Evolutionary conservation across 92 coral and sea anemone species (phyloP).

Genomic region (Heliopora coerulea): DNA sequence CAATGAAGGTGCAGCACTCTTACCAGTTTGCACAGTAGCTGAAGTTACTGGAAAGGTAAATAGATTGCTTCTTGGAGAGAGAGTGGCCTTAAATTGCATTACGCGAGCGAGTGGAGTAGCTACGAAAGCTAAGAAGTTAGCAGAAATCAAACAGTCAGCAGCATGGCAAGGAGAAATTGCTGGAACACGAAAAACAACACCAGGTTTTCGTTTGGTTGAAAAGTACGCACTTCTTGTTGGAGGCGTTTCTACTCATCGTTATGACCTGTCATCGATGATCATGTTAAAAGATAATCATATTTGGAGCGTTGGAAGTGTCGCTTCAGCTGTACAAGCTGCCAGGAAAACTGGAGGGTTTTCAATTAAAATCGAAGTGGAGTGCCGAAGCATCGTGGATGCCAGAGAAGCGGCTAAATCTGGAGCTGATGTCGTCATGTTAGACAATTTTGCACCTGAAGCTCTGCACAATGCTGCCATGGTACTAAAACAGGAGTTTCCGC

Average conservation of each 20-base stretch:
- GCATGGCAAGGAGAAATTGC: constrained; percentile 94
- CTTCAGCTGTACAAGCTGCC: constrained; percentile 76
- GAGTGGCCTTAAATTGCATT: constrained; percentile 88
- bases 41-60: constrained; percentile 85
- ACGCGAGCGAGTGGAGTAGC: constrained; percentile 95
- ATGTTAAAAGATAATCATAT: constrained; percentile 98
- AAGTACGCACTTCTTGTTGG: constrained; percentile 92
- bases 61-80: constrained; percentile 82
- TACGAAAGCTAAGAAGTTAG: constrained; percentile 68
- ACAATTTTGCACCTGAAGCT: constrained; percentile 77
- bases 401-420: constrained; percentile 82
- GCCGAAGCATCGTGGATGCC: constrained; percentile 86
- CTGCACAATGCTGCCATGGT: constrained; percentile 72
- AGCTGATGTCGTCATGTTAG: constrained; percentile 91
- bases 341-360: constrained; percentile 88
- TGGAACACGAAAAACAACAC: constrained; percentile 95
- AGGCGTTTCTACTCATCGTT: constrained; percentile 92
- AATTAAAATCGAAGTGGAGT: constrained; percentile 94
- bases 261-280: constrained; percentile 87
- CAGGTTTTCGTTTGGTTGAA: constrained; percentile 95
- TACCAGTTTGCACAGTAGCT: constrained; percentile 72
- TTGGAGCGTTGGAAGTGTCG: constrained; percentile 83
- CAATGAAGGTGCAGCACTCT: constrained; percentile 71
- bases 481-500: constrained; percentile 76
- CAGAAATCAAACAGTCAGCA: constrained; percentile 57